Conservation (phyloP, 2,113 vertebrate genomes). For the Elanoides forficatus region DNA sequence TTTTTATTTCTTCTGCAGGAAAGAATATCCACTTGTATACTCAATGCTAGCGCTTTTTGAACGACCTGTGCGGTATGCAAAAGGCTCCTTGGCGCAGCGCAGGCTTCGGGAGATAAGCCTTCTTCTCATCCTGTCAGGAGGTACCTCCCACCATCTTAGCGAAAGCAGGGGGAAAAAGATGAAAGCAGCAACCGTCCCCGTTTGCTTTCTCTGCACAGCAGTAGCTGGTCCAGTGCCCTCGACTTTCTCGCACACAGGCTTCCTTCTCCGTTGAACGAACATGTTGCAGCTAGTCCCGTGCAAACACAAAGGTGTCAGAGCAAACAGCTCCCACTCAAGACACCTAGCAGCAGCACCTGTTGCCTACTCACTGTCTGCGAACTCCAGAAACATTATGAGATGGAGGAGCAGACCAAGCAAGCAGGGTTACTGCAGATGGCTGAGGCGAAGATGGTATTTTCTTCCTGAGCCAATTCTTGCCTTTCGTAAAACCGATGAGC, state of each 20-base stretch:
- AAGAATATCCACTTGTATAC: background rate
- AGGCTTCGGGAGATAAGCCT: background rate
- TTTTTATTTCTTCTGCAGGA: background rate
- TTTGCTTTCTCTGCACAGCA: background rate
- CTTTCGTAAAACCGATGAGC: background rate
- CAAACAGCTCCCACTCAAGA: background rate
- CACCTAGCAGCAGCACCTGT: background rate
- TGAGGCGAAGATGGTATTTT: background rate
- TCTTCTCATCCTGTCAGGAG: background rate
- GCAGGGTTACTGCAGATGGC: background rate
- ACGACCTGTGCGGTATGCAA: background rate
- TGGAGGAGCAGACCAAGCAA: background rate
- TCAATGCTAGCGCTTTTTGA: background rate
- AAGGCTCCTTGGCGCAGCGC: background rate
- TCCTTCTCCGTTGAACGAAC: accelerated
- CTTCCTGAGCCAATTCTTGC: background rate
- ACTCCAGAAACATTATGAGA: background rate
- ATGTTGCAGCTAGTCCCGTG: background rate
- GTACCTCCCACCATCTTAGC: background rate
- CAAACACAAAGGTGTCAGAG: background rate
- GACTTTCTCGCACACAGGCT: background rate
- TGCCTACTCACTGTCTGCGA: background rate
- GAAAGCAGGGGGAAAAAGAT: background rate
- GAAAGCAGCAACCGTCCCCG: background rate
- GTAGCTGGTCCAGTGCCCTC: background rate